A percentile compares a stretch with the other conserved stretches of the same genome.
These are phyloP conservation scores for Noctua fimbriata DNA, from an alignment of 2,888 invertebrate species.

Conservation along the genomic window DNA sequence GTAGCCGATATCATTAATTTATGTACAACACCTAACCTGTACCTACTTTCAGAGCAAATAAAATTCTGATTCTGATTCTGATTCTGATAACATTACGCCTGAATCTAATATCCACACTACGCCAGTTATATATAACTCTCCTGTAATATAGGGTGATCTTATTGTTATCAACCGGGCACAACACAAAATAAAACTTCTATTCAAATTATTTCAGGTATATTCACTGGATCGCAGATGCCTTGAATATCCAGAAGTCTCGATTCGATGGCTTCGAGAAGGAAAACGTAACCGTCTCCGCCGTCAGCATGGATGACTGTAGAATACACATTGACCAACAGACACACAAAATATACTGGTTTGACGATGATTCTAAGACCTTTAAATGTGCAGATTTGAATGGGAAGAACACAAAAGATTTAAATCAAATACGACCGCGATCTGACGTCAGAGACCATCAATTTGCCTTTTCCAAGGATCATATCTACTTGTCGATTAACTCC, in stretches of 20 bases:
- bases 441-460: background rate
- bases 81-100: background rate
- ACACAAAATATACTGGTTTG: conserved; percentile 1
- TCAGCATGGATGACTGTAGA: rapidly evolving
- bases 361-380: background rate
- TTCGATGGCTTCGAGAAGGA: background rate
- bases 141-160: background rate
- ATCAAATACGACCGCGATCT: background rate
- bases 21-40: too few relatives aligned
- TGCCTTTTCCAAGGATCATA: background rate
- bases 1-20: too few relatives aligned
- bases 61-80: too few relatives aligned
- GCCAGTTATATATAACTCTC: background rate
- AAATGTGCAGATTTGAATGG: background rate
- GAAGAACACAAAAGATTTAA: background rate
- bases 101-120: background rate
- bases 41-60: too few relatives aligned
- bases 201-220: background rate
- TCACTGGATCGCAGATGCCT: background rate
- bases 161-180: background rate
- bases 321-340: background rate
- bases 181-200: background rate
- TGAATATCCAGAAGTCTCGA: background rate
- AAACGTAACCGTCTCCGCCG: background rate
- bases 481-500: conserved; percentile 68